phyloP scores from a whole-genome alignment of 2,888 invertebrate species.

The Drosophila macrospina region DNA sequence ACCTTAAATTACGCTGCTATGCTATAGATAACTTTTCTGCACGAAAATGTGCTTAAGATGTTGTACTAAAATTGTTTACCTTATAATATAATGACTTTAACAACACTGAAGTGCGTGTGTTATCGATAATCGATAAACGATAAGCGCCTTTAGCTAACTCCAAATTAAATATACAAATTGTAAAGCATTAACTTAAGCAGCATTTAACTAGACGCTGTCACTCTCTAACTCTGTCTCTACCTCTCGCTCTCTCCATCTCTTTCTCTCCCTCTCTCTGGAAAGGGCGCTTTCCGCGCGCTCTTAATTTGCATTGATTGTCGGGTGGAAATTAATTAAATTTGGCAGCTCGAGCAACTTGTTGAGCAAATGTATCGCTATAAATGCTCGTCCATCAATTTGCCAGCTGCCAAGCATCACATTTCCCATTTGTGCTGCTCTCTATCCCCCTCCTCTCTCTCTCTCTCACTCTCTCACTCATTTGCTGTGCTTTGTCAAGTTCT shows the following conservation, averaged over 20 bases:
- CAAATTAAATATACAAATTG: not conserved
- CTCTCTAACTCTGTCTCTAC: not conserved
- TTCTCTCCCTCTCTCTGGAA: not conserved
- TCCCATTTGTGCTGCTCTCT: slow-evolving; percentile 42
- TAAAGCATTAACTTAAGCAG: no score
- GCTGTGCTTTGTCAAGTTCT: slow-evolving; percentile 44
- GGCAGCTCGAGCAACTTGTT: slow-evolving; percentile 52
- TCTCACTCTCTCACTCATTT: slow-evolving; percentile 5
- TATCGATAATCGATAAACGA: not conserved
- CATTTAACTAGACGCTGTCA: not conserved
- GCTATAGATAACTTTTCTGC: no score
- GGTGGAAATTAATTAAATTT: slow-evolving; percentile 61
- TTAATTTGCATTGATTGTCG: slow-evolving; percentile 57
- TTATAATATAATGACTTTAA: not conserved
- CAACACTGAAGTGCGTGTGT: not conserved
- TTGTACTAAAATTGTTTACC: not conserved
- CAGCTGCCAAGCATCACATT: slow-evolving; percentile 49
- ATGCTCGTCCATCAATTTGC: slow-evolving; percentile 49
- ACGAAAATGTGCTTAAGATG: not conserved
- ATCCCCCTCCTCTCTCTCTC: not conserved
- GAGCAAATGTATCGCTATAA: slow-evolving; percentile 48
- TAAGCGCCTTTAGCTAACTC: not conserved
- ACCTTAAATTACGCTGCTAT: no score
- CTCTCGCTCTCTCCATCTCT: not conserved
- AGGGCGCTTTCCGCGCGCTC: not conserved